phyloP scores from a whole-genome alignment of 1,140 invertebrate species.

The Lasaia peninsularis region DNA sequence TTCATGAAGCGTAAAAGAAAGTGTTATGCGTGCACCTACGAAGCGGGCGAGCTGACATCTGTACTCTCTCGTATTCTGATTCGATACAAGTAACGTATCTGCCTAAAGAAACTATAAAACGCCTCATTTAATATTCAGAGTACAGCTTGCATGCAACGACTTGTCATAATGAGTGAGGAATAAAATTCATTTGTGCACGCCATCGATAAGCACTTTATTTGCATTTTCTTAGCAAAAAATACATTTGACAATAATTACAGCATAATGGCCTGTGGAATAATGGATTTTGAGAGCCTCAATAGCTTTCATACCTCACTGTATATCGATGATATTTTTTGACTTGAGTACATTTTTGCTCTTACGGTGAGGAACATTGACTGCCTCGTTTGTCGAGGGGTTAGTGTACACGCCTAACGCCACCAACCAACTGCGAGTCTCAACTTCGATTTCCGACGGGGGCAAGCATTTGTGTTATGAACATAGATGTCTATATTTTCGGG shows the following conservation, averaged over 20 bases:
- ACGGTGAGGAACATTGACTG: no score
- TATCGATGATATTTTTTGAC: no score
- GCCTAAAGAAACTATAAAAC: conserved; percentile 59
- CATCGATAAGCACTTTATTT: conserved; percentile 2
- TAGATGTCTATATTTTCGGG: no score
- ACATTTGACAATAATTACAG: background rate
- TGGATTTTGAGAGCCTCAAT: no score
- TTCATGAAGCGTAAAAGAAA: conserved; percentile 47
- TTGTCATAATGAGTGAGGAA: conserved; percentile 60
- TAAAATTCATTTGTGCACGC: conserved; percentile 53
- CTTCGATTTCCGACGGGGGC: no score
- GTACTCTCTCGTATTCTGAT: conserved; percentile 39
- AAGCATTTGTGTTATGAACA: no score
- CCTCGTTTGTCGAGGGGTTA: no score
- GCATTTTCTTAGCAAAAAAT: background rate
- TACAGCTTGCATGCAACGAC: conserved; percentile 54
- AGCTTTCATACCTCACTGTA: no score
- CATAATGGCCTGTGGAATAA: background rate
- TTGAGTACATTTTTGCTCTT: no score
- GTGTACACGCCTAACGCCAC: no score
- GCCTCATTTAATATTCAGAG: conserved; percentile 57
- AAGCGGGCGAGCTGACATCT: conserved; percentile 42
- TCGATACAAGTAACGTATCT: conserved; percentile 42
- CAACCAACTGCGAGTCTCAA: no score
- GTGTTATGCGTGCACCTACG: conserved; percentile 37